Evolutionary conservation across 2,888 invertebrate species (phyloP).

Genomic region (Beris chalybata): DNA sequence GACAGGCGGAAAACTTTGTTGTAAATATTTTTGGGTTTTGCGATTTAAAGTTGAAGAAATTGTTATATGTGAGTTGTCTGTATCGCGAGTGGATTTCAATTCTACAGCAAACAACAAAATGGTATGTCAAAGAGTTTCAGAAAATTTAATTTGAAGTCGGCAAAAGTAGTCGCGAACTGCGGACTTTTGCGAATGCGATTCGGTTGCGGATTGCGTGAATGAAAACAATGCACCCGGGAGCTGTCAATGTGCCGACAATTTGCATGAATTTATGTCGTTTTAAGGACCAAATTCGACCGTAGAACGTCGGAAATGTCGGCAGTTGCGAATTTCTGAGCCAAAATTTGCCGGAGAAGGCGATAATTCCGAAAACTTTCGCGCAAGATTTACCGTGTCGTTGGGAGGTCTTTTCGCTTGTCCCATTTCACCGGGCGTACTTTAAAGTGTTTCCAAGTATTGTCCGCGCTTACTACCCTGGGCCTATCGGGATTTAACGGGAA

Average conservation of each 20-base stretch:
- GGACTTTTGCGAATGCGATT: constrained; percentile 4
- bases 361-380: too few species aligned
- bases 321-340: too few species aligned
- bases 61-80: constrained; percentile 23
- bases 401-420: too few species aligned
- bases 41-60: constrained; percentile 6
- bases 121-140: constrained; percentile 8
- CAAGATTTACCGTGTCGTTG: too few species aligned
- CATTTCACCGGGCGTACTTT: too few species aligned
- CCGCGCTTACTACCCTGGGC: too few species aligned
- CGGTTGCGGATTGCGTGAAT: constrained; percentile 10
- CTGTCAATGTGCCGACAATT: constrained; percentile 21
- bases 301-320: too few species aligned
- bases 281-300: too few species aligned
- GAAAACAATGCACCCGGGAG: constrained; percentile 17
- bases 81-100: constrained; percentile 20
- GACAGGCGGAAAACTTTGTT: constrained; percentile 22
- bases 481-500: too few species aligned
- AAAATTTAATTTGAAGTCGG: constrained; percentile 8
- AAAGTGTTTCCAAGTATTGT: too few species aligned
- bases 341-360: too few species aligned
- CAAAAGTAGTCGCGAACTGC: background rate
- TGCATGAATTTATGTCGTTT: background rate
- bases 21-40: constrained; percentile 23
- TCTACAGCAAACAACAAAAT: constrained; percentile 17